Evolutionary conservation across 1,140 invertebrate species (phyloP).

Genomic region (Melitaea cinxia): DNA sequence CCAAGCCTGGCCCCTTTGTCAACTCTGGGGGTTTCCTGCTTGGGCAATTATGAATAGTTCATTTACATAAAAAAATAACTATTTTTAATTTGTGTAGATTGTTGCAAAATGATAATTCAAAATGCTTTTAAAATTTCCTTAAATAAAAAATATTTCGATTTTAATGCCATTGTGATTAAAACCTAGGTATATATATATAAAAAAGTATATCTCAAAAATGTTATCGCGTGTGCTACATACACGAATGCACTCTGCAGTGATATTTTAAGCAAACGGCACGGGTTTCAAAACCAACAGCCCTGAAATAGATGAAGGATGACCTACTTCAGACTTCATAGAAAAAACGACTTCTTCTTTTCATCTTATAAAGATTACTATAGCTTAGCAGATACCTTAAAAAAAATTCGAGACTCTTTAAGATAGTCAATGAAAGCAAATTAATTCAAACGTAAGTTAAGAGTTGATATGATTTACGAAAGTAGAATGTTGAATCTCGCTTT

Average conservation of each 20-base stretch:
- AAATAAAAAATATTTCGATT: too few relatives aligned
- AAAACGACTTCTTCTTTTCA: conserved; percentile 41
- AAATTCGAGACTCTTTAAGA: conserved; percentile 24
- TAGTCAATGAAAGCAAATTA: conserved; percentile 37
- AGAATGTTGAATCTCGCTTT: neutral
- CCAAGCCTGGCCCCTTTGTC: too few relatives aligned
- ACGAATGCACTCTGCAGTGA: conserved; percentile 66
- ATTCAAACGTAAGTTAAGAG: conserved; percentile 9
- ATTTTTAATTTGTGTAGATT: too few relatives aligned
- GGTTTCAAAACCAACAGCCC: conserved; percentile 56
- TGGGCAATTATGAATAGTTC: too few relatives aligned
- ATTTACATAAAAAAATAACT: too few relatives aligned
- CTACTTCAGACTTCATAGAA: conserved; percentile 54
- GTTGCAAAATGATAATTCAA: too few relatives aligned
- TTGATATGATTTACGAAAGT: conserved; percentile 2
- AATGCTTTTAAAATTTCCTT: too few relatives aligned
- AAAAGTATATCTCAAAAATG: conserved; percentile 10
- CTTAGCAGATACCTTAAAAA: conserved; percentile 17
- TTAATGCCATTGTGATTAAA: too few relatives aligned
- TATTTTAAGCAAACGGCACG: conserved; percentile 67
- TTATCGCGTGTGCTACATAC: conserved; percentile 48
- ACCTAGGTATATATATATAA: too few relatives aligned
- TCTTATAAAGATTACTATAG: conserved; percentile 32
- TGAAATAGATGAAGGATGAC: conserved; percentile 73
- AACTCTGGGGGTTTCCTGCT: too few relatives aligned